phyloP scores from a whole-genome alignment of 2,888 invertebrate genomes.

The Hyles lineata region DNA sequence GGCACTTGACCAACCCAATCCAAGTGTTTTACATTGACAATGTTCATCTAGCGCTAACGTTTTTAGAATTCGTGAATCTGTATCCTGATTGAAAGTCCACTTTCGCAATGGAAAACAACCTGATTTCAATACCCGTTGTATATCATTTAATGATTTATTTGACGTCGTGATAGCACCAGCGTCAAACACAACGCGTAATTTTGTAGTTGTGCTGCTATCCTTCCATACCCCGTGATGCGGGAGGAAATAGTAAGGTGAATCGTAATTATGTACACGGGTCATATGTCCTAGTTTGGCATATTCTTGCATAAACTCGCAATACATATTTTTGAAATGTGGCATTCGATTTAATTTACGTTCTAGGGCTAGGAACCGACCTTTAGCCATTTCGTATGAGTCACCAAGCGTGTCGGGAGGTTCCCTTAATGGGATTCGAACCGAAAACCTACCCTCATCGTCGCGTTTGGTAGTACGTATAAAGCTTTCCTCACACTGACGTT shows the following conservation, averaged over 20 bases:
- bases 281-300: background rate
- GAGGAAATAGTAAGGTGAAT: background rate
- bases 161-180: slow-evolving; percentile 4
- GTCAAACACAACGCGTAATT: slow-evolving; percentile 9
- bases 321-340: background rate
- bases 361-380: slow-evolving; percentile 32
- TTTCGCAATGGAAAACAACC: slow-evolving; percentile 3
- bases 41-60: too few species aligned
- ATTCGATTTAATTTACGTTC: slow-evolving; percentile 31
- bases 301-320: background rate
- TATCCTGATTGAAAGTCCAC: background rate
- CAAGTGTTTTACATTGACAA: too few species aligned
- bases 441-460: slow-evolving; percentile 28
- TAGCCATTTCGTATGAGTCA: slow-evolving; percentile 31
- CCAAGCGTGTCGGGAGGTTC: slow-evolving; percentile 33
- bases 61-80: too few species aligned
- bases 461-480: background rate
- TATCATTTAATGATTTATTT: slow-evolving; percentile 30
- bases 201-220: background rate
- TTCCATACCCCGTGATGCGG: background rate
- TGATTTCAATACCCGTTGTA: slow-evolving; percentile 24
- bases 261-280: background rate
- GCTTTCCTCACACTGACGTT: background rate
- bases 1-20: too few species aligned
- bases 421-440: slow-evolving; percentile 35